Evolutionary conservation across 1,140 invertebrate species (phyloP).

Genomic region (Atta colombica): DNA sequence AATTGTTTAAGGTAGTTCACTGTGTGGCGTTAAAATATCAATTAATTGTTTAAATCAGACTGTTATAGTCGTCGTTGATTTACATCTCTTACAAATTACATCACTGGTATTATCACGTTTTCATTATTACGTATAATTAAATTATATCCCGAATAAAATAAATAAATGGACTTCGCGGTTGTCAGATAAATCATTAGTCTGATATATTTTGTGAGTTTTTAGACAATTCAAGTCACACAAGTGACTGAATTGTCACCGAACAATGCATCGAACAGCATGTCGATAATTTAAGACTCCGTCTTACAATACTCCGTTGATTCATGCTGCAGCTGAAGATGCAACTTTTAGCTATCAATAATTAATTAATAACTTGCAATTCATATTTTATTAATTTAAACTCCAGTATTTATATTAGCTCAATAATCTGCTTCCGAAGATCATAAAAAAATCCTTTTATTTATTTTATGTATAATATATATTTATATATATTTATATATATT

Average conservation of each 20-base stretch:
- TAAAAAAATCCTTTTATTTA: too few relatives aligned
- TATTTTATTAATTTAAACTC: not conserved
- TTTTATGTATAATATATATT: too few relatives aligned
- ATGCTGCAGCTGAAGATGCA: not conserved
- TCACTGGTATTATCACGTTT: not conserved
- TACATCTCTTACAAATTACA: constrained; percentile 27
- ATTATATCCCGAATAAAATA: not conserved
- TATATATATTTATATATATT: too few relatives aligned
- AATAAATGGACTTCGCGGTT: not conserved
- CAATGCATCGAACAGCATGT: not conserved
- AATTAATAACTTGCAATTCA: not conserved
- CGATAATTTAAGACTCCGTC: not conserved
- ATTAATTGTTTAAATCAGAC: constrained; percentile 45
- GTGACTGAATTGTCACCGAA: not conserved
- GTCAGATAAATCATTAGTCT: not conserved
- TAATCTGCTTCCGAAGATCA: too few relatives aligned
- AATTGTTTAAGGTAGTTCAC: constrained; percentile 24
- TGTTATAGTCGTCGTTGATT: constrained; percentile 8
- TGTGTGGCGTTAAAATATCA: constrained; percentile 8
- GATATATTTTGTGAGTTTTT: not conserved
- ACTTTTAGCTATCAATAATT: not conserved
- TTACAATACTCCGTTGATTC: not conserved
- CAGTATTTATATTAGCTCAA: not conserved
- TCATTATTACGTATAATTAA: constrained; percentile 18
- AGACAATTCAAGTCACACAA: not conserved